Base-by-base conservation (phyloP, 2,797 vertebrate species). In the Thaleichthys pacificus region DNA sequence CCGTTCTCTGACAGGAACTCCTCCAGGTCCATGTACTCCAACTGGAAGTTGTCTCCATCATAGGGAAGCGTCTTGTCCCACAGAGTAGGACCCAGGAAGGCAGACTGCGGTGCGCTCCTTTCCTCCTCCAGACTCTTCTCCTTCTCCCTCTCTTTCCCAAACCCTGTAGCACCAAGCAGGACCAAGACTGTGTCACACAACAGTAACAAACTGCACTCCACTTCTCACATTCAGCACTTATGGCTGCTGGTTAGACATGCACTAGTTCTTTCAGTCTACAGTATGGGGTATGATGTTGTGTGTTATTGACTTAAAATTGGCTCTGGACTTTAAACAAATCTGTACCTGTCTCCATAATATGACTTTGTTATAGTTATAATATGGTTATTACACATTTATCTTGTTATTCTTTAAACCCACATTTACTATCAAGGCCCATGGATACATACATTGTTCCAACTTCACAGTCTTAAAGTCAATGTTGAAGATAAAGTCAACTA, bases 21-120 rank as follows among this genome's bases (percentile, higher is more conserved):
- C 86, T 96, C 95, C 89, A 96, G 91, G 92, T 96, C 95, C 95
- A 96, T 96, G 90, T 96, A 96, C 89, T 96, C 95, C 92, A 96
- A 87, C 87, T 96, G 95, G 91, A 96, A 96, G 85, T 91, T 93
- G 84, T 96, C 95, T 80, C 94, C 95, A 76, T 96, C 95, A 1
- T 96, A 96, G 14, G 95, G 94, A 80, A 96, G 91, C 6, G 95
- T 96, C 92, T 96, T 96, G 92, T 96, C 95, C 95, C 95, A 96
- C 83, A 96, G 91, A 60, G 95, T 96, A 70, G 95, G 95, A n/a
- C 95, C 95, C 91, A 96, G 82, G 89, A 96, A 96, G 51, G 95
- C 95, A 0, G 95, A 96, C 84, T 95, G 95, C 30, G 95, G 94
- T 75, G 93, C 89, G 1, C 91, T 92, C 63, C 84, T 88, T 70